Percentiles rank a stretch among this genome's conserved stretches.
These are phyloP conservation scores for Numida meleagris DNA, from an alignment of 2,113 vertebrate genomes.

Conservation along the genomic window DNA sequence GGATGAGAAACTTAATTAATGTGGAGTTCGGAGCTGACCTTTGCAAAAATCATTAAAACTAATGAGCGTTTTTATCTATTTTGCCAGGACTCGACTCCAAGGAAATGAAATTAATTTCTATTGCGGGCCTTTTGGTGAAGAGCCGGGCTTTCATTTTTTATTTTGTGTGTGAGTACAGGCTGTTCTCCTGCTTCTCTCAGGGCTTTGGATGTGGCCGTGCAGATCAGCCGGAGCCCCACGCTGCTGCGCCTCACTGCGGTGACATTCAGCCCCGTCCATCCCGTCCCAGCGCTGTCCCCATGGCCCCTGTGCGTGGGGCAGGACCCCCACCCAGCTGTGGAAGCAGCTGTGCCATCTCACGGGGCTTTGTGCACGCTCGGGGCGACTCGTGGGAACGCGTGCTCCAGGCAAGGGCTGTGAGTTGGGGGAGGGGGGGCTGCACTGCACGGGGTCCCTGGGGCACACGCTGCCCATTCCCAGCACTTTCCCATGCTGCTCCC, in stretches of 20 bases:
- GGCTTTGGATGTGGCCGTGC: background rate
- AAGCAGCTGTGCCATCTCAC: background rate
- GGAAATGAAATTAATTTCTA: background rate
- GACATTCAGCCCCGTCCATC: background rate
- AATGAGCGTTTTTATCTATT: background rate
- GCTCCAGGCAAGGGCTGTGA: background rate
- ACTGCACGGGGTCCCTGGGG: background rate
- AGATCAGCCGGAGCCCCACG: background rate
- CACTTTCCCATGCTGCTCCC: background rate
- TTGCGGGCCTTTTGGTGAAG: background rate
- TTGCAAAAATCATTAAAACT: background rate
- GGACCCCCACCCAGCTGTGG: background rate
- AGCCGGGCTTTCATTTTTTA: background rate
- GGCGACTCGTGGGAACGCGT: background rate
- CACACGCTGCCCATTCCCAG: background rate
- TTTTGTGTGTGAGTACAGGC: too few relatives aligned
- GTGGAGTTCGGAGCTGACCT: background rate
- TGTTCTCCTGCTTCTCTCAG: background rate
- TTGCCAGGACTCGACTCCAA: background rate
- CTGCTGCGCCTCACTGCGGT: background rate
- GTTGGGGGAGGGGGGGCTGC: too few relatives aligned
- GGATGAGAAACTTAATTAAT: accelerated
- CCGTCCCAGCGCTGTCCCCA: background rate
- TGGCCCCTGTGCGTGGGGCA: background rate
- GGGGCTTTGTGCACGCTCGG: background rate